Evolutionary conservation across 2,888 invertebrate species (phyloP).

Genomic region (Drosophila pseudotakahashii): DNA sequence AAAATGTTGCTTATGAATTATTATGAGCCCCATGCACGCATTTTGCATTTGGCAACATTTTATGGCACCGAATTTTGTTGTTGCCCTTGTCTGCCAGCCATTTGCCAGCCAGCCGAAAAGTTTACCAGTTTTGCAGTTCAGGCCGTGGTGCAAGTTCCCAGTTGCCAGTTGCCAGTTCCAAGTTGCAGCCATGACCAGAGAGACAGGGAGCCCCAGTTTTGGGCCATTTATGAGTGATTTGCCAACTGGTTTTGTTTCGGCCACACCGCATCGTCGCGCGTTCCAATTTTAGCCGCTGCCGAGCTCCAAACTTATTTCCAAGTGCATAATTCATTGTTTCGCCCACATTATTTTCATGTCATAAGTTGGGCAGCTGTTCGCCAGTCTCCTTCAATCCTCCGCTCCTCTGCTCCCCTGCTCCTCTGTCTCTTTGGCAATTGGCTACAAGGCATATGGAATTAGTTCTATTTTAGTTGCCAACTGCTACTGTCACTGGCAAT

Average conservation of each 20-base stretch:
- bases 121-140: constrained; percentile 26
- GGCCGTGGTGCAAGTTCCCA: constrained; percentile 15
- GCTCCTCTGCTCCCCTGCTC: neutral
- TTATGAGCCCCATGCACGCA: constrained; percentile 75
- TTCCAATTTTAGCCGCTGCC: constrained; percentile 65
- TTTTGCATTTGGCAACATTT: constrained; percentile 73
- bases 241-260: constrained; percentile 49
- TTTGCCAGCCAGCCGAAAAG: constrained; percentile 70
- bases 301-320: constrained; percentile 72
- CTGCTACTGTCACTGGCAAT: constrained; percentile 58
- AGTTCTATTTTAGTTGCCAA: constrained; percentile 60
- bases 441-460: constrained; percentile 77
- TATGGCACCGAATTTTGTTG: constrained; percentile 77
- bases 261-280: constrained; percentile 51
- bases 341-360: constrained; percentile 79
- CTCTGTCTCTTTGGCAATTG: constrained; percentile 42
- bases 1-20: constrained; percentile 79
- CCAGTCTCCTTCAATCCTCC: constrained; percentile 6
- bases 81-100: constrained; percentile 59
- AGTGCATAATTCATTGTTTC: constrained; percentile 80
- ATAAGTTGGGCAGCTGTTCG: constrained; percentile 58
- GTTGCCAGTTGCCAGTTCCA: constrained; percentile 24
- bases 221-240: constrained; percentile 77
- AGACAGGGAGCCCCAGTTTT: constrained; percentile 32
- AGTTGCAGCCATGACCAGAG: constrained; percentile 28